Base-by-base conservation (phyloP, 2,113 vertebrate species). In the Hypocryptadius cinnamomeus region DNA sequence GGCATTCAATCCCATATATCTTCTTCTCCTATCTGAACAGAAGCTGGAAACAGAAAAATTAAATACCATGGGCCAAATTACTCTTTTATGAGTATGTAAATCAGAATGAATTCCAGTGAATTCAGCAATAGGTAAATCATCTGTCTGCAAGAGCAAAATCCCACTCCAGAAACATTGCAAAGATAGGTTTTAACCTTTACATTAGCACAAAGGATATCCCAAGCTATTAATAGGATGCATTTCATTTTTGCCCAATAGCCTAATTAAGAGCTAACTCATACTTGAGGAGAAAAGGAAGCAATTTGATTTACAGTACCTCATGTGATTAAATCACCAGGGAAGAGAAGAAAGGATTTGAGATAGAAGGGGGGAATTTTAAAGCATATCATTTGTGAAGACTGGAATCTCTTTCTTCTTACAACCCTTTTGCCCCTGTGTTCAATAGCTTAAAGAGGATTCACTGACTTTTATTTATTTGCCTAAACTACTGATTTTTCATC, bases 301-400 rank as follows among this genome's bases (percentile, higher is more conserved):
- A 73, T 70, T 50, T 92, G 94, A 94, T 96, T 94, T 93, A 92
- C 17, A 27, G 89, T 94, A 89, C 91, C 92, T 94, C 89, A 63
- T 83, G 90, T 94, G 95, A 97, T 97, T 97, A 95, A 95, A 95
- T 94, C 96, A 92, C 93, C 73, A 85, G 96, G 85, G 92, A 92
- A 92, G 89, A 90, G 63, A 81, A 64, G 72, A 66, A 87, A 72
- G 50, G 22, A 82, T 80, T 89, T 90, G 79, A 88, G 54, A 48
- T 35, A 10, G 92, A 71, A 79, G 53, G 15, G 48, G 72, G 66
- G 11, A 69, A 69, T 89, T 95, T 82, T 51, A 89, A 94, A 83
- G 78, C 3, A 3, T 77, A 66, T 57, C 1, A 14, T 89, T 84
- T 92, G 69, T 51, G 65, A 85, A 87, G 71, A 91, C 80, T 73